Evolutionary conservation across 2,113 vertebrate species (phyloP), one percentile per base, ranked within the genome.

Genomic region (Montifringilla adamsi): DNA sequence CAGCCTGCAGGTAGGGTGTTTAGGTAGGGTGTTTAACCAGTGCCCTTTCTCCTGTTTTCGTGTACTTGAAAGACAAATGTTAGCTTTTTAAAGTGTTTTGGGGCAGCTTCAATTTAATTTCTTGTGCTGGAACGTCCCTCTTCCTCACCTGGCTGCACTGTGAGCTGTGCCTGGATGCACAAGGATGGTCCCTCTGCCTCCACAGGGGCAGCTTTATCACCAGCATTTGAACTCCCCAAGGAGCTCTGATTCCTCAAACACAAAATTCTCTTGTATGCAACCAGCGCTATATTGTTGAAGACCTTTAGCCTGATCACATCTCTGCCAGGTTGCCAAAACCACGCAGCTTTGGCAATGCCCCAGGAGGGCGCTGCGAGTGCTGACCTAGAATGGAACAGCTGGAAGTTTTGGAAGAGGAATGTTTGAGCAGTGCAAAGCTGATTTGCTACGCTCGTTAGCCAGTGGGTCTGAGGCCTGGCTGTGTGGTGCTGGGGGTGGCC

Each of bases 351-450:
- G 93, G 92, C 92, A 53, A 0, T 24, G 0, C 1, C 80, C 73
- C 73, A 46, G 76, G 17, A 92, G 89, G 74, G 76, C 10, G 0
- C 83, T 64, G 64, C 30, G 7, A 68, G 87, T 14, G 62, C 86
- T 87, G 86, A 72, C 73, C 94, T 66, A 43, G 95, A 92, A 92
- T 43, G 80, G 80, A 95, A 89, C 95, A 96, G 95, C 94, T 97
- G 95, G 95, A 89, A 81, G 86, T 72, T 93, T 16, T 81, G 92
- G 90, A 72, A 55, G 69, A 79, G 86, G 83, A 95, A 95, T 94
- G 86, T n/a, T 79, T 21, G n/a, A 84, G 84, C 5, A 2, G 77
- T 49, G 73, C 95, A 93, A 96, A 75, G 83, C 92, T 94, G 93
- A 95, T 96, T 97, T 82, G 92, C 80, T 33, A 84, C 1, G 49